Evolutionary conservation across 2,113 vertebrate species (phyloP).

Genomic region (Bos indicus): DNA sequence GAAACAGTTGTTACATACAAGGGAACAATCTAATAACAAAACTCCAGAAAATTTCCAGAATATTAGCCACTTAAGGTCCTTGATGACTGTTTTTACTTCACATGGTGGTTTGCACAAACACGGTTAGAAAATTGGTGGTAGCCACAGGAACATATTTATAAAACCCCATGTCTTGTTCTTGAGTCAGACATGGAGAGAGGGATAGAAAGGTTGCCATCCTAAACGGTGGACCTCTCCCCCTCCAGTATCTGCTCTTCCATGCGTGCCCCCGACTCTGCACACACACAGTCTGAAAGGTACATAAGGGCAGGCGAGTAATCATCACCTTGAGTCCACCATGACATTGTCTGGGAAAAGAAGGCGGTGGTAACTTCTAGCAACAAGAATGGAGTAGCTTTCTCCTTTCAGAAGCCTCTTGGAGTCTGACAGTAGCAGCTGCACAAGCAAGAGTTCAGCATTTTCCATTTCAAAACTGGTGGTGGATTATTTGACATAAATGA

Average conservation of each 20-base stretch:
- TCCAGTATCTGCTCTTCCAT: accelerated
- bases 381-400: not conserved
- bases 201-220: not conserved
- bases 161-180: not conserved
- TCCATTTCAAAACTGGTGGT: not conserved
- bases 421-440: not conserved
- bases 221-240: accelerated
- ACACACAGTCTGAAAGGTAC: not conserved
- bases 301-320: not conserved
- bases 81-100: not conserved
- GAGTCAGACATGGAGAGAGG: no score
- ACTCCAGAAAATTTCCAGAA: not conserved
- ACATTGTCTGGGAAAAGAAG: not conserved
- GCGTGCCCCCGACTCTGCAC: not conserved
- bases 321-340: not conserved
- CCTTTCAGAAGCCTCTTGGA: not conserved
- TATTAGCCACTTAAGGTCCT: not conserved
- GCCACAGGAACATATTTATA: not conserved
- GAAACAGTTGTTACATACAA: not conserved
- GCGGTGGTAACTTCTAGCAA: accelerated
- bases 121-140: not conserved
- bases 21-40: not conserved
- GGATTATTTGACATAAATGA: not conserved
- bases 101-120: not conserved
- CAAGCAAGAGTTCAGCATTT: not conserved